Conservation (phyloP, 2,113 vertebrate species). For the Acrocephalus arundinaceus region DNA sequence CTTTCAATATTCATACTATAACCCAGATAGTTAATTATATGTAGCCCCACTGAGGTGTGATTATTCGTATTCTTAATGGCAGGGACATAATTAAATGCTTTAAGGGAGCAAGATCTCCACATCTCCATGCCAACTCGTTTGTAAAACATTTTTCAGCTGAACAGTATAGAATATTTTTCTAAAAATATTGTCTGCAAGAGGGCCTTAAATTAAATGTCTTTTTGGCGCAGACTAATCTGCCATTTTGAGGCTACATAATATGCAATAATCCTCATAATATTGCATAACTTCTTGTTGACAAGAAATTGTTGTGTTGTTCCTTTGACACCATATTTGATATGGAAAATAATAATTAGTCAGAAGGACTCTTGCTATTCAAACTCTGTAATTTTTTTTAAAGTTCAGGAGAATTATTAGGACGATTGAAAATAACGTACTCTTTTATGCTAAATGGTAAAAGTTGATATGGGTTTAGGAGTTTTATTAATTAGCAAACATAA, state of each 20-base stretch:
- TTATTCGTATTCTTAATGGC: not conserved
- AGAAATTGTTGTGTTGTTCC: not conserved
- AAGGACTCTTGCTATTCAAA: not conserved
- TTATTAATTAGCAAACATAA: not conserved
- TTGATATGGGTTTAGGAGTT: not conserved
- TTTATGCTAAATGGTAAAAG: not conserved
- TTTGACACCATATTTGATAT: not conserved
- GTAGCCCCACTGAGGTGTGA: not conserved
- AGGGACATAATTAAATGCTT: not conserved
- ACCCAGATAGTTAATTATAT: not conserved
- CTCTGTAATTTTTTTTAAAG: not conserved
- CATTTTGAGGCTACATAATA: not conserved
- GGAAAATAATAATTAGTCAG: not conserved
- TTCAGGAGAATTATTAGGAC: not conserved
- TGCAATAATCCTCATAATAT: not conserved
- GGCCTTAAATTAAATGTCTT: not conserved
- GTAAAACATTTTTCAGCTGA: not conserved
- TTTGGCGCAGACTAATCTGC: not conserved
- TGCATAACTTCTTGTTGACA: not conserved
- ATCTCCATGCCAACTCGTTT: not conserved
- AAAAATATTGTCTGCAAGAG: not conserved
- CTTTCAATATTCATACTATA: not conserved
- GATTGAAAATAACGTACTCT: not conserved
- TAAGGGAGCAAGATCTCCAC: not conserved
- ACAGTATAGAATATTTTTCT: not conserved